Evolutionary conservation across 2,797 vertebrate genomes (phyloP).

Genomic region (Adelosebastes latens): DNA sequence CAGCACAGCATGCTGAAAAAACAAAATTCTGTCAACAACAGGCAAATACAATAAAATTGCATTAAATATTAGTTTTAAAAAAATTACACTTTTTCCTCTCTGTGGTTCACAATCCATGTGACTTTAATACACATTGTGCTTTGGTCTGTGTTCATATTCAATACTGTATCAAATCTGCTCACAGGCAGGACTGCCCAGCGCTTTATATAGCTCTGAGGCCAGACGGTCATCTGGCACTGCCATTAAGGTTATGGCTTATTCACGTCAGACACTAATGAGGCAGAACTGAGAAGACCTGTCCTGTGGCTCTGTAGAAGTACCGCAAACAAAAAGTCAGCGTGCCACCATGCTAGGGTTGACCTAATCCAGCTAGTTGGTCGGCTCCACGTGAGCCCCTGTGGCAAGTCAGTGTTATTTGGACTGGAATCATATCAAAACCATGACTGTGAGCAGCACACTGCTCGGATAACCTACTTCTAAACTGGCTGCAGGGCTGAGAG

Average conservation of each 20-base stretch:
- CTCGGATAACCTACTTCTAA: constrained; percentile 70
- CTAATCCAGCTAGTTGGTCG: constrained; percentile 13
- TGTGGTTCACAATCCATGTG: neutral
- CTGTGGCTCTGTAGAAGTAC: constrained; percentile 12
- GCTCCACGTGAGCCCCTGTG: constrained; percentile 44
- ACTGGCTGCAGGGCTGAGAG: constrained; percentile 38
- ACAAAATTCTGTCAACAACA: constrained; percentile 36
- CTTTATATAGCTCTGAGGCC: constrained; percentile 3
- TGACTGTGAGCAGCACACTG: constrained; percentile 60
- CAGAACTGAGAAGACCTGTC: constrained; percentile 34
- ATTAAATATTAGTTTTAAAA: neutral
- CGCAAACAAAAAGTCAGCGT: constrained; percentile 17
- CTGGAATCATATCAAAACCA: constrained; percentile 64
- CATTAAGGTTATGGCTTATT: constrained; percentile 39
- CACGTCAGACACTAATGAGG: constrained; percentile 43
- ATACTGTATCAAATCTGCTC: constrained; percentile 13
- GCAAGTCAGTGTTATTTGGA: constrained; percentile 62
- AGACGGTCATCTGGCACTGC: constrained; percentile 25
- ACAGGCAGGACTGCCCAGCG: neutral
- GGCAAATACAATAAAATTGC: neutral
- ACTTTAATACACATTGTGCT: neutral
- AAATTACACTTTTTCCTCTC: neutral
- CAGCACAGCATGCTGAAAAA: constrained; percentile 51
- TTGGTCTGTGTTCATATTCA: constrained; percentile 20
- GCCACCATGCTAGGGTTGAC: constrained; percentile 22